Percentiles rank a stretch among this genome's conserved stretches.
phyloP scores from a whole-genome alignment of 2,113 vertebrate species.

The Diglossa brunneiventris region DNA sequence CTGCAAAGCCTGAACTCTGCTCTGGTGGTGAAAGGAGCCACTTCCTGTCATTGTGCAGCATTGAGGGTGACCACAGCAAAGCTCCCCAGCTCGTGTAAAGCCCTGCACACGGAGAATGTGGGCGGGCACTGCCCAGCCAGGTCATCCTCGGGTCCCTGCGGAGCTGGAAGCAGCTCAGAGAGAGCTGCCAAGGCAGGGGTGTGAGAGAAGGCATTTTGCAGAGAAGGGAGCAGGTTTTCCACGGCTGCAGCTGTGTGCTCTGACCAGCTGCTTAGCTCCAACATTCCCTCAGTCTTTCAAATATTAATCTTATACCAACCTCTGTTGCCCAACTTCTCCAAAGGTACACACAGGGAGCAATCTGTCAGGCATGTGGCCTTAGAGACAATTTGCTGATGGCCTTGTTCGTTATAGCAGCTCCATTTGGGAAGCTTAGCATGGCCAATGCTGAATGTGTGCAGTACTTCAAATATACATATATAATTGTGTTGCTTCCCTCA shows the following conservation, averaged over 20 bases:
- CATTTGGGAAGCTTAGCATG: background rate
- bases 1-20: background rate
- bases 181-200: background rate
- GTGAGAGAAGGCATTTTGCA: background rate
- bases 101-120: accelerated
- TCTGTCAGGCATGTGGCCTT: background rate
- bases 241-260: background rate
- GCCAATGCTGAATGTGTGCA: background rate
- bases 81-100: background rate
- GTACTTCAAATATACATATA: background rate
- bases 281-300: background rate
- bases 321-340: background rate
- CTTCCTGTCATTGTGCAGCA: background rate
- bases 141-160: background rate
- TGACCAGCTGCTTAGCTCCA: background rate
- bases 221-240: background rate
- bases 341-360: background rate
- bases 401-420: background rate
- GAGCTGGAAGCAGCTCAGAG: background rate
- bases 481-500: background rate
- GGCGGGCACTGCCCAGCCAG: background rate
- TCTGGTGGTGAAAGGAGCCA: background rate
- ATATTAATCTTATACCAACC: background rate
- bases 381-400: background rate
- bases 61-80: background rate